phyloP scores from a whole-genome alignment of 2,113 vertebrate species.

The Shinisaurus crocodilurus region DNA sequence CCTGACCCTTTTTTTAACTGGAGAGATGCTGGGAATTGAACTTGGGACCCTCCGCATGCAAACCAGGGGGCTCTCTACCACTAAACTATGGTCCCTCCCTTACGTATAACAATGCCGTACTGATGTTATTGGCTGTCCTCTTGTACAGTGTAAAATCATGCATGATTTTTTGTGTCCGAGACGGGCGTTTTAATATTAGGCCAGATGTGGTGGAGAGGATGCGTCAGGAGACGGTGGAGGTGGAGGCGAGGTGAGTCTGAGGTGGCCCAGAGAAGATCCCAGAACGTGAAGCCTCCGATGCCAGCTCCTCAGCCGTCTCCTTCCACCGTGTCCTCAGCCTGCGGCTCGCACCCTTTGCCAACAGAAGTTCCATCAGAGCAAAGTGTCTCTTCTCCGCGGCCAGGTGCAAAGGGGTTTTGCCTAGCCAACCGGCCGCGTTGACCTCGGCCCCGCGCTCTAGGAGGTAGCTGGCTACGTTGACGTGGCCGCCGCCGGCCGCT shows the following conservation, averaged over 20 bases:
- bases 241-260: neutral
- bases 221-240: neutral
- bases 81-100: neutral
- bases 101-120: neutral
- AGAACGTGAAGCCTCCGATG: accelerated
- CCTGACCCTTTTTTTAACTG: no score
- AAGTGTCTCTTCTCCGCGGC: constrained; percentile 36
- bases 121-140: neutral
- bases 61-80: neutral
- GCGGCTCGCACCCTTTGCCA: constrained; percentile 46
- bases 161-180: no score
- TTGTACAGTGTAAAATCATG: neutral
- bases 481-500: constrained; percentile 48
- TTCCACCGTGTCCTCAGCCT: constrained; percentile 31
- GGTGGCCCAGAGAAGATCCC: no score
- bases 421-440: constrained; percentile 50
- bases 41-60: no score
- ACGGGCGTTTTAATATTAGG: neutral
- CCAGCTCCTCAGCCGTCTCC: constrained; percentile 24
- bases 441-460: constrained; percentile 54
- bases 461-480: constrained; percentile 40
- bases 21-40: no score
- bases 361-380: constrained; percentile 24
- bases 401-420: constrained; percentile 59
- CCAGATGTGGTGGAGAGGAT: neutral